Base-by-base conservation (phyloP, 2,113 vertebrate species). In the Spilogale gracilis region DNA sequence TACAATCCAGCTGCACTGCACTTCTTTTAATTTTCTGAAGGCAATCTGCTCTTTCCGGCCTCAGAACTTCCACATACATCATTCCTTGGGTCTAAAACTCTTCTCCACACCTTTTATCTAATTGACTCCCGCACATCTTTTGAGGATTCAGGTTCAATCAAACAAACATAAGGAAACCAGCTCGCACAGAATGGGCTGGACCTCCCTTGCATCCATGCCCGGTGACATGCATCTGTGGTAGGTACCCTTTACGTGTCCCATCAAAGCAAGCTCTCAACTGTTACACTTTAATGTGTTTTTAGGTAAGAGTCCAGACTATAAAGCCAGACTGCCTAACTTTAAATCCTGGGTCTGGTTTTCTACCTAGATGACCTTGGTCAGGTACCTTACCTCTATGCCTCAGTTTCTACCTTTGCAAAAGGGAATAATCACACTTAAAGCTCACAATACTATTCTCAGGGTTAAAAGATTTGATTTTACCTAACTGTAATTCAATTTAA, bases 71-170 rank as follows among this genome's bases (percentile, higher is more conserved):
- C 21, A 43, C 14, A 48, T 9, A 43, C 14, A 23, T 61, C 25
- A 76, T 20, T 65, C 45, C 17, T 45, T 45, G 11, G 23, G 17
- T 52, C 25, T 56, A 58, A 84, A 45, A 74, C 48, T 43, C 27
- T 71, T 58, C 32, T 21, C 13, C 38, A 87, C 12, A 13, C 21
- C 3, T n/a, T 80, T 88, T 56, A 56, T 32, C 61, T 69, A 23
- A 88, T 1, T 78, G 3, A 89, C 48, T 84, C 18, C 30, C 43
- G 6, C 1, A 82, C 9, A 61, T 89, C 69, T 94, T 58, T 58
- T 65, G 38, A 84, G 43, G 76, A 84, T 50, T 86, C 32, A 54
- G 84, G 73, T 97, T 17, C 79, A 79, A 84, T 52, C 25, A 86
- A 80, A 84, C 12, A 82, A 86, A 80, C 12, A 79, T 82, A 79